Evolutionary conservation across 1,140 invertebrate genomes (phyloP), one percentile per base, ranked within the genome.

Genomic region (Planococcus citri): DNA sequence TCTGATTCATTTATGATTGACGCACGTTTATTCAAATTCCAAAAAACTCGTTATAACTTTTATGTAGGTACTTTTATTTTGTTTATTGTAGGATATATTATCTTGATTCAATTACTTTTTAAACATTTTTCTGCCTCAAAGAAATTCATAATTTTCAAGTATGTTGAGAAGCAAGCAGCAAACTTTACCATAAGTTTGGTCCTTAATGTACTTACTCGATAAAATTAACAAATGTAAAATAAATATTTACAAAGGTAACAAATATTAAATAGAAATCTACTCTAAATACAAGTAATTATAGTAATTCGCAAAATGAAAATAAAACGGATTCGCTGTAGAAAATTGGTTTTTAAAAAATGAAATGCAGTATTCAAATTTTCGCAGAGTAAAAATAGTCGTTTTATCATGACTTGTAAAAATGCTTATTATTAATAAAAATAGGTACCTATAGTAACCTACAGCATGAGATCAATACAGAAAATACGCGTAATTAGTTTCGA

Each of bases 311-410:
- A 51, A 51, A 51, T 3, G 41, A 51, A 51, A 51, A 51, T 51
- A 51, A 51, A 51, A 51, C 41, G 41, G 41, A 51, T 51, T 51
- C 41, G 41, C 41, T 51, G 41, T 51, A 51, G 41, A 51, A 51
- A 51, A 51, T 51, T n/a, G 29, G 29, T 6, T 17, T 51, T 6
- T 9, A 51, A 51, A 51, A 51, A 51, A 51, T n/a, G 12, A 51
- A 51, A 51, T 51, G 41, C 41, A 33, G 41, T 51, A 9, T 20
- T 6, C 17, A 51, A 37, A 37, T 37, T 8, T 8, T 51, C n/a
- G 41, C 17, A 51, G 41, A 6, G 17, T 51, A 51, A 51, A 6
- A n/a, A 51, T 9, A 14, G 17, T 17, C 10, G 17, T 51, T 33
- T 33, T 33, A 33, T n/a, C n/a, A n/a, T n/a, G n/a, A n/a, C n/a